Conservation (phyloP, 2,113 vertebrate species). For the Sminthopsis crassicaudata region DNA sequence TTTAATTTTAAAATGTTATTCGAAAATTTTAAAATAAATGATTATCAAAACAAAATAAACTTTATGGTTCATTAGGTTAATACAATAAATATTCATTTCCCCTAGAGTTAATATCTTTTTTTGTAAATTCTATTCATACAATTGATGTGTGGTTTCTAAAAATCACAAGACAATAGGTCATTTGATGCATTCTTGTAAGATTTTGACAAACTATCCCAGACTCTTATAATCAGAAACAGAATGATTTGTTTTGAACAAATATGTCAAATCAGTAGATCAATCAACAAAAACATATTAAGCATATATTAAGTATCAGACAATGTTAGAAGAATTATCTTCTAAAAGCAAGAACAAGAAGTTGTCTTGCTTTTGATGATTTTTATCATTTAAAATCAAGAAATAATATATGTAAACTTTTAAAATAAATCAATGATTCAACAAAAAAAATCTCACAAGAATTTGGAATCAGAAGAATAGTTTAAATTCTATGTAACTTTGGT, state of each 20-base stretch:
- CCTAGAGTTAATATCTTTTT: not conserved
- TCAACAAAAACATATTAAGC: not conserved
- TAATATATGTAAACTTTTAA: not conserved
- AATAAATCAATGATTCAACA: not conserved
- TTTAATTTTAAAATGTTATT: not conserved
- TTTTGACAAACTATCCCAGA: constrained; percentile 1
- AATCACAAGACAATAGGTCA: not conserved
- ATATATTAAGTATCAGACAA: not conserved
- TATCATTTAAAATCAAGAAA: not conserved
- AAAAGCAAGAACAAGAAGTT: not conserved
- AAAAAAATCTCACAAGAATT: not conserved
- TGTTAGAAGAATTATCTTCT: not conserved
- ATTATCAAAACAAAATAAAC: not conserved
- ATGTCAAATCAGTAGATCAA: not conserved
- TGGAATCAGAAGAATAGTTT: not conserved
- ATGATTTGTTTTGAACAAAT: constrained; percentile 28
- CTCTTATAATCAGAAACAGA: not conserved
- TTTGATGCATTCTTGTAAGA: not conserved
- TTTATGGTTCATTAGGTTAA: not conserved
- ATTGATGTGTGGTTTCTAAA: not conserved
- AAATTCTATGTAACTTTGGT: not conserved
- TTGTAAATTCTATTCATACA: not conserved
- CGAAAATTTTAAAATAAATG: not conserved
- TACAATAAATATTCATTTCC: not conserved
- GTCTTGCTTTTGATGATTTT: not conserved